phyloP scores from a whole-genome alignment of 2,888 invertebrate genomes.

The Drosophila limbata region DNA sequence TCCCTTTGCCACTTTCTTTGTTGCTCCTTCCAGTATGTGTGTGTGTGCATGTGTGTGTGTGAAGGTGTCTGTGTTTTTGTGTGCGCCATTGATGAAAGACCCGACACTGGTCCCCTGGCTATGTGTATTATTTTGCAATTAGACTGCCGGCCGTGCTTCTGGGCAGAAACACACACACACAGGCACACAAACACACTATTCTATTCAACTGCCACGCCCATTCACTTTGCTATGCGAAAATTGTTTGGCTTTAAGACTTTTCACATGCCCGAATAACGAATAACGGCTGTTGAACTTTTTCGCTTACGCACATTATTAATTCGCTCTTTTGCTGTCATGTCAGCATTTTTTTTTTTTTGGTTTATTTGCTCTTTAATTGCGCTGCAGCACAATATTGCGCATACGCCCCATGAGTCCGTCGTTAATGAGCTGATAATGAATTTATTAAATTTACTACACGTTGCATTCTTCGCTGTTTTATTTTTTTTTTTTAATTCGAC shows the following conservation, averaged over 20 bases:
- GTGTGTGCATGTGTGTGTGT: slow-evolving; percentile 1
- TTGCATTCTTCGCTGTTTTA: slow-evolving; percentile 17
- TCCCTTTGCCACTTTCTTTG: slow-evolving; percentile 60
- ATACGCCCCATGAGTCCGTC: slow-evolving; percentile 43
- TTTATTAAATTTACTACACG: slow-evolving; percentile 77
- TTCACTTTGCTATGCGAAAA: slow-evolving; percentile 27
- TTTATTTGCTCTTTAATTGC: slow-evolving; percentile 54
- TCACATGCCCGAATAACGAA: slow-evolving; percentile 8
- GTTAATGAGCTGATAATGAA: slow-evolving; percentile 81
- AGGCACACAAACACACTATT: slow-evolving; percentile 9
- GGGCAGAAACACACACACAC: slow-evolving; percentile 17
- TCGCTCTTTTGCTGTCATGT: slow-evolving; percentile 42
- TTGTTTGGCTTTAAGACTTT: slow-evolving; percentile 58
- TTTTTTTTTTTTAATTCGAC: slow-evolving; percentile 18
- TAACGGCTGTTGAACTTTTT: slow-evolving; percentile 45
- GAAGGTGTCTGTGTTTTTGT: slow-evolving; percentile 22
- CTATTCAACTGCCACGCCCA: slow-evolving; percentile 37
- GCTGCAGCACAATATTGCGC: slow-evolving; percentile 46
- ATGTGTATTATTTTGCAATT: slow-evolving; percentile 79
- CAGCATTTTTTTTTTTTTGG: slow-evolving; percentile 30
- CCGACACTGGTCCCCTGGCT: slow-evolving; percentile 29
- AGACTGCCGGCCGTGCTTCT: slow-evolving; percentile 55
- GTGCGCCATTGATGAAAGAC: slow-evolving; percentile 76
- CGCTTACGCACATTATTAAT: slow-evolving; percentile 53
- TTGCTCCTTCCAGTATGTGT: slow-evolving; percentile 27